Evolutionary conservation across 2,797 vertebrate genomes (phyloP), one percentile per base, ranked within the genome.

Genomic region (Cynopterus sphinx): DNA sequence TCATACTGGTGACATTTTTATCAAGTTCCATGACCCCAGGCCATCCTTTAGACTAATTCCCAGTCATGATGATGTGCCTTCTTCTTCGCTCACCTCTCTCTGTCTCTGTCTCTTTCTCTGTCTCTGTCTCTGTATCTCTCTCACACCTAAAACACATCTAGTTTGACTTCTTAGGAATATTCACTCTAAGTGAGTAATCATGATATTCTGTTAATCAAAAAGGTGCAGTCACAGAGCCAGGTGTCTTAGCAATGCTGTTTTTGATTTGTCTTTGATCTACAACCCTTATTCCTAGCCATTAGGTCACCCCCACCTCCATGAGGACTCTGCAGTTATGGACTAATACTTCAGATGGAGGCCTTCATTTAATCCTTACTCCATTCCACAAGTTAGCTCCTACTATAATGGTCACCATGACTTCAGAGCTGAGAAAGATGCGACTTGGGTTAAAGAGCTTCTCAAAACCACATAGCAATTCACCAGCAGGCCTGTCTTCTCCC

Each of bases 1-100:
- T 16, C 51, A 24, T 51, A 15, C 21, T 75, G 24, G 6, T 79
- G 31, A 15, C 26, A 77, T 68, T 90, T 73, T 87, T 61, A 65
- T 39, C 53, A 81, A 73, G 41, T 78, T 51, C 6, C 79, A 8
- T 41, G 53, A 74, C 36, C n/a, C 49, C 46, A 95, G 81, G 61
- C 71, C 78, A 88, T 31, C 67, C 74, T 67, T 31, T 67, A 82
- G 57, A 95, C 33, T 28, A 97, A 10, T 92, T 91, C 49, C 36
- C 57, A 70, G 33, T 41, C 75, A 33, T 8, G 17, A 2, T 0
- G 2, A 9, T 28, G 39, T 17, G 16, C 22, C 24, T 70, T 41
- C 41, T 21, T 73, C n/a, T 19, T 41, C 24, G 33, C 46, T 8
- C 22, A 49, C 17, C 16, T 43, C 39, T 26, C 11, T 2, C 49